Base-by-base conservation (phyloP, 2,888 invertebrate species). In the Apodemia mormo region DNA sequence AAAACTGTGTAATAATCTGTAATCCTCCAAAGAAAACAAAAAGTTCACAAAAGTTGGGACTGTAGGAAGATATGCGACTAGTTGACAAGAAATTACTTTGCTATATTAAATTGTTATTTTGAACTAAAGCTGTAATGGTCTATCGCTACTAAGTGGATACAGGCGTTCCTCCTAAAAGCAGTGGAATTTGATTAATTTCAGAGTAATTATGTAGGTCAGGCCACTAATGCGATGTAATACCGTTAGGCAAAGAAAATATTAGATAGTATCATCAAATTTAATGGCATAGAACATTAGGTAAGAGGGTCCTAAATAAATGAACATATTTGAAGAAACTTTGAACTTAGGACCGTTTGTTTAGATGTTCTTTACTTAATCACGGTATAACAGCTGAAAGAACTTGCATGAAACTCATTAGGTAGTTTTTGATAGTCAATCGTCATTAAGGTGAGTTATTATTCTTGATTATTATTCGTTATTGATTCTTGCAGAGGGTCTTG, bases 121-220 rank as follows among this genome's bases (percentile, higher is more conserved):
- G 7, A 49, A 49, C 6, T 52, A 8, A 52, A 52, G n/a, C 54
- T 54, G 7, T n/a, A 67, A 71, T 68, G 70, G 69, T 66, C 68
- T 71, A 56, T 71, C 68, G 70, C 64, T 71, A 43, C 65, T 72
- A 71, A 73, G 69, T 70, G 70, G 66, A 72, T 66, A n/a, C 37
- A 61, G 30, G 61, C 33, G 30, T 30, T 33, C 33, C 37, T 61
- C 12, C 61, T 33, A 61, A 61, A 61, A 61, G 61, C 61, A 14
- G 33, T 2, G 61, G 37, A 61, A 61, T 61, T 61, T 61, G 33
- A 61, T 61, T 61, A 61, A 61, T 37, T 33, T 33, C 33, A 33
- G 14, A 61, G 61, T 37, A 37, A 33, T 61, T 33, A 61, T 61
- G 14, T 37, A 61, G 61, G 61, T 61, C 61, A 61, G 14, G 61